Evolutionary conservation across 2,797 vertebrate species (phyloP).

Genomic region (Hydrophis major): DNA sequence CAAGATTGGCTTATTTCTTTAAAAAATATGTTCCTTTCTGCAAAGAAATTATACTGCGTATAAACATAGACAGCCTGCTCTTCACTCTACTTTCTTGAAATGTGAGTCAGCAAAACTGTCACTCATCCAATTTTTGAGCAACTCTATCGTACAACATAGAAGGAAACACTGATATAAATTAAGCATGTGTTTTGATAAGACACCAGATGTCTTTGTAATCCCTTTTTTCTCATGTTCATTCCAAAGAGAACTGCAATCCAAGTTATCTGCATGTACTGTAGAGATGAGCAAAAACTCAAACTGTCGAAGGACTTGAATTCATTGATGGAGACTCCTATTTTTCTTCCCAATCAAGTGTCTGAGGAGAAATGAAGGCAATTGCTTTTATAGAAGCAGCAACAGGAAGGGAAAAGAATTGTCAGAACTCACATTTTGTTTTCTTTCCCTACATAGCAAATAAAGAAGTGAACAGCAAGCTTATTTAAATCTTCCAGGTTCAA

Average conservation of each 20-base stretch:
- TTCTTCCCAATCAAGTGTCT: slow-evolving; percentile 16
- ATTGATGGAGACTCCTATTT: slow-evolving; percentile 21
- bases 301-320: slow-evolving; percentile 13
- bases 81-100: slow-evolving; percentile 24
- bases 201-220: slow-evolving; percentile 53
- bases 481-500: neutral
- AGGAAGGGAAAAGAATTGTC: neutral
- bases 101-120: slow-evolving; percentile 41
- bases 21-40: slow-evolving; percentile 18
- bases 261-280: neutral
- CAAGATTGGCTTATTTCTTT: neutral
- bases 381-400: neutral
- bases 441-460: neutral
- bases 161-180: slow-evolving; percentile 55
- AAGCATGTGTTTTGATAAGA: slow-evolving; percentile 44
- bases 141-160: slow-evolving; percentile 44
- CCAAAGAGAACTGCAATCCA: slow-evolving; percentile 35
- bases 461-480: neutral
- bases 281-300: neutral
- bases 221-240: slow-evolving; percentile 5
- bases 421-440: neutral
- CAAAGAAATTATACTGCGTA: slow-evolving; percentile 31
- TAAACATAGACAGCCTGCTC: slow-evolving; percentile 19
- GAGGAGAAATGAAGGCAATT: neutral
- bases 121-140: slow-evolving; percentile 50